These are phyloP conservation scores for Drosophila bifasciata DNA, from an alignment of 1,140 invertebrate species.

Conservation along the genomic window DNA sequence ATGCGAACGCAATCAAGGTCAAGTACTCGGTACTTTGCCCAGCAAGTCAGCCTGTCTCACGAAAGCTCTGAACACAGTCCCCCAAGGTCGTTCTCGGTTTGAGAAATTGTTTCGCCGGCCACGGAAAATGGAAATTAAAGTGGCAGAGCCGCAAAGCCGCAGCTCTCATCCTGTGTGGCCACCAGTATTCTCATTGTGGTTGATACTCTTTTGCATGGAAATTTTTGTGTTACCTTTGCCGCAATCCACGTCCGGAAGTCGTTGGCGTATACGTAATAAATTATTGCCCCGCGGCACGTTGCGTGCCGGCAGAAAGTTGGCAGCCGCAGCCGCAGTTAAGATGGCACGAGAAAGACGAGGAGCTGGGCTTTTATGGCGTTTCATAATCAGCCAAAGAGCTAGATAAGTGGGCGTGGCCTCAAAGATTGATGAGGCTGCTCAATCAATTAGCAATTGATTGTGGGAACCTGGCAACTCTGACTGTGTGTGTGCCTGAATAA, in stretches of 20 bases:
- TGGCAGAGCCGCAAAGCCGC: slow-evolving; percentile 39
- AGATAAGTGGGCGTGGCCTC: slow-evolving; percentile 24
- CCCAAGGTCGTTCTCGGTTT: slow-evolving; percentile 44
- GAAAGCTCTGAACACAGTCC: background rate
- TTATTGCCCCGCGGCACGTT: slow-evolving; percentile 55
- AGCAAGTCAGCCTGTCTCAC: background rate
- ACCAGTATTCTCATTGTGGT: slow-evolving; percentile 37
- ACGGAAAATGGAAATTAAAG: slow-evolving; percentile 80
- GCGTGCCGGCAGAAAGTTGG: slow-evolving; percentile 60
- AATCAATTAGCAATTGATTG: slow-evolving; percentile 36
- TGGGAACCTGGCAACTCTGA: background rate
- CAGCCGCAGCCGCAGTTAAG: slow-evolving; percentile 21
- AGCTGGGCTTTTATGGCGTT: slow-evolving; percentile 8
- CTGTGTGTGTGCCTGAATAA: background rate
- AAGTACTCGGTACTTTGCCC: slow-evolving; percentile 79
- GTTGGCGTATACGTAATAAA: slow-evolving; percentile 79
- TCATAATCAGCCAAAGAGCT: slow-evolving; percentile 38
- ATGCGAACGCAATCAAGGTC: slow-evolving; percentile 80
- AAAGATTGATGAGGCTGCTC: slow-evolving; percentile 33
- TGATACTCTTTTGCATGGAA: slow-evolving; percentile 51
- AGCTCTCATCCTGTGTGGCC: slow-evolving; percentile 15
- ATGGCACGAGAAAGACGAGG: slow-evolving; percentile 9
- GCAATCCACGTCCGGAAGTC: slow-evolving; percentile 67
- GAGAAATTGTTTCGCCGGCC: slow-evolving; percentile 69
- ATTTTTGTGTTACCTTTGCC: slow-evolving; percentile 48